These are phyloP conservation scores for Pyxicephalus adspersus DNA, from an alignment of 2,113 vertebrate species.

Conservation along the genomic window DNA sequence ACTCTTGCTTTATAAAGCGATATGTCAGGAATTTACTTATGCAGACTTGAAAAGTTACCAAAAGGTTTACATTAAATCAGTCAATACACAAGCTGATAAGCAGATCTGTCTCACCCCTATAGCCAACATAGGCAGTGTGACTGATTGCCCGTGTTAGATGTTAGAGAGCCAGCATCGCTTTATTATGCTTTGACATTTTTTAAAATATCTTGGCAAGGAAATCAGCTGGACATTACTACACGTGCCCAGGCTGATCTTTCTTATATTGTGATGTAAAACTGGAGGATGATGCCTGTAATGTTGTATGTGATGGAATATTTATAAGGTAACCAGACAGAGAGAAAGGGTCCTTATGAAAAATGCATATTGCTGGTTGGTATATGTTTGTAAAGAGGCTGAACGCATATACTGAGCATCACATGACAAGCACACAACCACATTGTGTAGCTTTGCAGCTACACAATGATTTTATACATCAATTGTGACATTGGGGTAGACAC, in stretches of 20 bases:
- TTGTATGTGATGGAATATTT: not conserved
- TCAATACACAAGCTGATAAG: no score
- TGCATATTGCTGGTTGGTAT: not conserved
- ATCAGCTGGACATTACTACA: not conserved
- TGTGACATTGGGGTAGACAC: not conserved
- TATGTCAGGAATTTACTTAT: no score
- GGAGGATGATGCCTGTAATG: not conserved
- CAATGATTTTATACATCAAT: not conserved
- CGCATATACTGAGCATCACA: not conserved
- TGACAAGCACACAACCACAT: not conserved
- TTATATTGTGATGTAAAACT: not conserved
- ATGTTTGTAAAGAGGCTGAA: not conserved
- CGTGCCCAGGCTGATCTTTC: not conserved
- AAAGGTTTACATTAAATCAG: no score
- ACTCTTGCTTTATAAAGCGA: no score
- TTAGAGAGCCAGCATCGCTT: no score
- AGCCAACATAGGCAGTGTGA: no score
- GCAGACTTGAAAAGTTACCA: no score
- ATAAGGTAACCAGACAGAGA: not conserved
- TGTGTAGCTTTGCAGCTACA: slow-evolving; percentile 20
- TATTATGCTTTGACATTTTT: no score
- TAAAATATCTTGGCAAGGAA: no score
- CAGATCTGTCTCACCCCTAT: no score
- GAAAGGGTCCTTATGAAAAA: slow-evolving; percentile 15
- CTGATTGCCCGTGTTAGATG: no score